Conservation (phyloP, 2,797 vertebrate species). For the Malurus splendens region DNA sequence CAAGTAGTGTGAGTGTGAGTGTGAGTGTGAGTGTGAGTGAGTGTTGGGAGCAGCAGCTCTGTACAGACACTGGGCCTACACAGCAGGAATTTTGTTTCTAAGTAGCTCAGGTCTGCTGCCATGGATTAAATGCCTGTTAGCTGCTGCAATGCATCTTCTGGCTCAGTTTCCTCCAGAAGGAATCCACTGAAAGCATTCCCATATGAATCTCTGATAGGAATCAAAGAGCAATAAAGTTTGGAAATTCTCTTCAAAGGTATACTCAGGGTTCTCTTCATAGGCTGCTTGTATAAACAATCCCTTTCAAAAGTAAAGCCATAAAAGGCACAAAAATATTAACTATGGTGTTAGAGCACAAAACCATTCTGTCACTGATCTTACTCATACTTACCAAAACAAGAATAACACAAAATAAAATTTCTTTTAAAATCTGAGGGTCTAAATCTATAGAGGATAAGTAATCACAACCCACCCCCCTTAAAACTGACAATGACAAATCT, state of each 20-base stretch:
- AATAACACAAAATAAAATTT: neutral
- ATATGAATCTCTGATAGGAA: neutral
- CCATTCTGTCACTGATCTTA: neutral
- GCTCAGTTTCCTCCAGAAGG: neutral
- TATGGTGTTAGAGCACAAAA: neutral
- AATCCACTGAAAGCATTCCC: neutral
- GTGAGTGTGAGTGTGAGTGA: rapidly evolving
- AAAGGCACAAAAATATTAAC: neutral
- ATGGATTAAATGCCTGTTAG: neutral
- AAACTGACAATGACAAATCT: neutral
- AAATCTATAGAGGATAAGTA: neutral
- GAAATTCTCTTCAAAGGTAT: neutral
- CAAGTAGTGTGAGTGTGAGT: rapidly evolving
- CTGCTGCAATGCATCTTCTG: neutral
- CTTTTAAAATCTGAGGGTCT: neutral
- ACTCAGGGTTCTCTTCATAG: neutral
- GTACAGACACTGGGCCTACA: neutral
- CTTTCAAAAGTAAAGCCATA: neutral
- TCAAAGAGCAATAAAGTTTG: neutral
- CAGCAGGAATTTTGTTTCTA: neutral
- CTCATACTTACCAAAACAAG: neutral
- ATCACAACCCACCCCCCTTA: neutral
- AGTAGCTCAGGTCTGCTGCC: neutral
- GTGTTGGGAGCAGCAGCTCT: neutral
- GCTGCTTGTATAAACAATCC: neutral